A percentile compares a stretch with the other conserved stretches of the same genome.
Conservation (phyloP, 2,797 vertebrate genomes). For the Bradypodion ventrale region DNA sequence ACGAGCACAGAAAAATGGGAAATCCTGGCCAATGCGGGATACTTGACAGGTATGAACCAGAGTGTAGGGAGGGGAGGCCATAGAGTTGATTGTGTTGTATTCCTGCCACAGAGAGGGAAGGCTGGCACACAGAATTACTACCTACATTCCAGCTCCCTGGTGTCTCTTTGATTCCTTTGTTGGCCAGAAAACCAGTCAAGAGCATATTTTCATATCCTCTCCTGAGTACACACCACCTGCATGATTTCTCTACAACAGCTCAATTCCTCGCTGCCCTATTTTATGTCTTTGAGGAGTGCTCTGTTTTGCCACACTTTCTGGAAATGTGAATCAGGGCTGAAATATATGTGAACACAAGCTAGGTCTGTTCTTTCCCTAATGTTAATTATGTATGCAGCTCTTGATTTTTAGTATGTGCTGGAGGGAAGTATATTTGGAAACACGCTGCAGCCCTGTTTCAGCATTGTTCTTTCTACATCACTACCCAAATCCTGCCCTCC, state of each 20-base stretch:
- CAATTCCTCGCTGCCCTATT: conserved; percentile 52
- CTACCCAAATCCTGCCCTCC: not conserved
- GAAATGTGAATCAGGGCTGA: conserved; percentile 27
- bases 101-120: not conserved
- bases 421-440: conserved; percentile 31
- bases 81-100: not conserved
- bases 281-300: conserved; percentile 47
- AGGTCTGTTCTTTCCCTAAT: not conserved
- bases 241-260: conserved; percentile 47
- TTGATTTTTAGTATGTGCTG: conserved; percentile 21
- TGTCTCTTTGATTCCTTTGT: conserved; percentile 59
- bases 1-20: too few species aligned
- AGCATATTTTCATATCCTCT: conserved; percentile 34
- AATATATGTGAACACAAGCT: not conserved
- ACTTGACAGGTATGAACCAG: too few species aligned
- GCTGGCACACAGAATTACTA: conserved; percentile 21
- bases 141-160: conserved; percentile 33
- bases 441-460: not conserved
- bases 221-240: conserved; percentile 37
- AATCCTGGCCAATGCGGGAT: too few species aligned
- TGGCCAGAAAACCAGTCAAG: conserved; percentile 53
- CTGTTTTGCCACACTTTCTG: conserved; percentile 40
- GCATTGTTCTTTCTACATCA: not conserved
- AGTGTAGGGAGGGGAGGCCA: not conserved
- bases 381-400: conserved; percentile 48